phyloP scores from a whole-genome alignment of 1,140 invertebrate species.

The Heliconius hewitsoni region DNA sequence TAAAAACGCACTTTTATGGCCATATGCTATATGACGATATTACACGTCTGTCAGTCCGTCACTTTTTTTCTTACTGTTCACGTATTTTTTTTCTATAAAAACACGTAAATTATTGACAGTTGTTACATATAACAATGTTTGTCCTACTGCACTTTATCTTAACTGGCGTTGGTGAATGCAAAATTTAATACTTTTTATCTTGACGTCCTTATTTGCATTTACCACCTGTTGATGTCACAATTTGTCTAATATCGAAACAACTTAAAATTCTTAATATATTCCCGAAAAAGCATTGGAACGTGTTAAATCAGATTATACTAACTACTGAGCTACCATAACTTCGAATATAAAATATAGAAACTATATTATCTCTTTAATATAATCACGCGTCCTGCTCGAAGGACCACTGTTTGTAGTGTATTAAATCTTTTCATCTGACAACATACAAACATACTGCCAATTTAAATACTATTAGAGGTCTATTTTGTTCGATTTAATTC shows the following conservation, averaged over 20 bases:
- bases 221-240: background rate
- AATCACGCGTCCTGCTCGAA: conserved; percentile 15
- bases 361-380: background rate
- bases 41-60: background rate
- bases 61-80: background rate
- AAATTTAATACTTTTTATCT: too few species aligned
- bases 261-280: background rate
- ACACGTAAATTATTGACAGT: background rate
- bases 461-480: conserved; percentile 5
- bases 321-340: background rate
- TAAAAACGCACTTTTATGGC: background rate
- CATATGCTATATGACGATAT: background rate
- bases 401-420: background rate
- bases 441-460: background rate
- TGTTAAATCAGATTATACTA: background rate
- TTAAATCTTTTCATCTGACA: background rate
- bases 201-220: too few species aligned
- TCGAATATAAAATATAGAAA: background rate
- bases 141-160: too few species aligned
- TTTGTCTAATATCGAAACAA: background rate
- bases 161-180: too few species aligned
- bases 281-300: background rate
- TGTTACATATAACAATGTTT: background rate
- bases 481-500: background rate
- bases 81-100: background rate